Evolutionary conservation across 2,797 vertebrate genomes (phyloP).

Genomic region (Lepus oiostolus): DNA sequence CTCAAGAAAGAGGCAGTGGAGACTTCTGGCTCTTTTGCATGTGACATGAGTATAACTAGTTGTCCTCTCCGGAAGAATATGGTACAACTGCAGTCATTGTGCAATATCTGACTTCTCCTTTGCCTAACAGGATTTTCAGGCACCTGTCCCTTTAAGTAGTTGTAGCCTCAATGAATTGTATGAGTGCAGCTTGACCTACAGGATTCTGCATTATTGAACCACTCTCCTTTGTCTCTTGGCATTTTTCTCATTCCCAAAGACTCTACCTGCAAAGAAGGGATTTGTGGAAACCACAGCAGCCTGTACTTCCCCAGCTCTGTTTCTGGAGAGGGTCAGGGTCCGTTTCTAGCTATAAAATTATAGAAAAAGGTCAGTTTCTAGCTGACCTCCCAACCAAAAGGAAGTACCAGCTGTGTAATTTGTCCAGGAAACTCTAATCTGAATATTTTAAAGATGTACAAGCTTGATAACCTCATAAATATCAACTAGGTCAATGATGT

Average conservation of each 20-base stretch:
- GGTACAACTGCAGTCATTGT: background rate
- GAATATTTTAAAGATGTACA: constrained; percentile 65
- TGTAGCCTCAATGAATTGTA: background rate
- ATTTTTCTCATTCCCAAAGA: background rate
- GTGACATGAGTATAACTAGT: background rate
- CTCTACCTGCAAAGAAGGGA: background rate
- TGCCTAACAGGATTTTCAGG: background rate
- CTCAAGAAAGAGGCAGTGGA: background rate
- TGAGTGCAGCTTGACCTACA: background rate
- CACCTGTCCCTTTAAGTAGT: background rate
- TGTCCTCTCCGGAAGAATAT: background rate
- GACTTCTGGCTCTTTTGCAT: background rate
- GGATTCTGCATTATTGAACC: background rate
- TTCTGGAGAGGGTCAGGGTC: constrained; percentile 12
- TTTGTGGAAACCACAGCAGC: background rate
- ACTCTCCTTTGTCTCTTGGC: background rate
- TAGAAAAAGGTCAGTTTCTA: constrained; percentile 1
- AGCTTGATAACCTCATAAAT: constrained; percentile 65
- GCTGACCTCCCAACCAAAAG: constrained; percentile 37
- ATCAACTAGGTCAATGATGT: constrained; percentile 27
- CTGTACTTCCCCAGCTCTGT: background rate
- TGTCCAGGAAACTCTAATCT: constrained; percentile 55
- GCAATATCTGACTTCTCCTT: background rate
- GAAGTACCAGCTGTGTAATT: constrained; percentile 33
- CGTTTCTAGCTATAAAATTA: background rate